Evolutionary conservation across 2,888 invertebrate species (phyloP), one percentile per base, ranked within the genome.

Genomic region (Ophion obscuratus): DNA sequence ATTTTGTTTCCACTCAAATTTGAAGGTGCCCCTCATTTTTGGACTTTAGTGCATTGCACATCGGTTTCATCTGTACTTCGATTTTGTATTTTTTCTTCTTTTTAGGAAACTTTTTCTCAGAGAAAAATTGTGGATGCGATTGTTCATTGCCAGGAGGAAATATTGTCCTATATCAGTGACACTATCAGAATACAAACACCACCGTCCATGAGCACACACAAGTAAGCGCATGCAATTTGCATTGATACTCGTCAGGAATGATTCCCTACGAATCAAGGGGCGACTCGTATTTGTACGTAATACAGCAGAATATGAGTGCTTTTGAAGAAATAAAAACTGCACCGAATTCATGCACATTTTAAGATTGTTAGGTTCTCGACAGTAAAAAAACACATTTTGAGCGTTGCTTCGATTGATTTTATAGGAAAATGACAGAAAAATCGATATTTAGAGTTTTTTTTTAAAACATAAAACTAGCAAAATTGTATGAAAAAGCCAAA

Each of bases 71-170:
- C 53, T 53, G 17, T 14, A 53, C 53, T 53, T 17, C 4, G 53
- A 53, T 14, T 53, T 53, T 53, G 5, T 17, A 53, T 53, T 14
- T 5, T 53, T 14, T 67, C 14, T 88, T 83, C 74, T 82, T 94
- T 93, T 87, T 94, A 97, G 96, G 95, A 95, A 84, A 97, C 98
- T 0, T 99, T 99, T 94, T 96, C 98, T 0, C 95, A 96, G 9
- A 95, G 95, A 71, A 98, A 98, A 94, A 95, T 97, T 74, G 95
- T 96, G 2, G 97, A 97, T 91, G 98, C 97, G 11, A 95, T 98
- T 74, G 93, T 96, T 6, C 98, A 97, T 94, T 98, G 98, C 93
- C 97, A 97, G 92, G 95, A 95, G 64, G 98, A 98, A 94, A 97
- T 98, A 82, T 90, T 98, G 44, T 95, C 95, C 40, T 96, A 97